These are phyloP conservation scores for Arctia plantaginis DNA, from an alignment of 2,888 invertebrate genomes.

Conservation along the genomic window DNA sequence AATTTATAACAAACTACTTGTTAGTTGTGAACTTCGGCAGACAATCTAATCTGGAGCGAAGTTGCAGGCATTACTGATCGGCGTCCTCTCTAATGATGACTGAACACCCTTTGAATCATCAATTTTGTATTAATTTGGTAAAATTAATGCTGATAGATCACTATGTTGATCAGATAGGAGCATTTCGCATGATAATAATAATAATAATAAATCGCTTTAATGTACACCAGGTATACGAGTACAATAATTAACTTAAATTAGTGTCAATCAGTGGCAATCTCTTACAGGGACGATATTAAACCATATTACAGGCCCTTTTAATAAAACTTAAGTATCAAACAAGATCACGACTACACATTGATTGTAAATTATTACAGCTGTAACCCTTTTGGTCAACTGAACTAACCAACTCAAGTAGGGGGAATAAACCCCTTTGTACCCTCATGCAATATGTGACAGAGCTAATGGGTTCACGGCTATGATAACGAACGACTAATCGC, in stretches of 20 bases:
- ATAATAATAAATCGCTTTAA: no score
- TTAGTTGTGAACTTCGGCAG: conserved; percentile 55
- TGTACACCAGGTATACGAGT: no score
- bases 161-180: not conserved
- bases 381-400: conserved; percentile 3
- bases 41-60: conserved; percentile 54
- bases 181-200: no score
- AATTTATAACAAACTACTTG: conserved; percentile 46
- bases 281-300: not conserved
- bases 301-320: not conserved
- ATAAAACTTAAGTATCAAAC: not conserved
- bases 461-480: not conserved
- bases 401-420: not conserved
- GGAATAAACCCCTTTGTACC: conserved; percentile 2
- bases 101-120: conserved; percentile 54
- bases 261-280: no score
- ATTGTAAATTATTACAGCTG: not conserved
- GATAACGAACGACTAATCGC: not conserved
- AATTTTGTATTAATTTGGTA: conserved; percentile 32
- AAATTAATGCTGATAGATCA: conserved; percentile 26
- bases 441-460: not conserved
- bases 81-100: conserved; percentile 55
- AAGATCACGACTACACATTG: not conserved
- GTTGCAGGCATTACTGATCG: conserved; percentile 54
- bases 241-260: no score